Evolutionary conservation across 2,797 vertebrate genomes (phyloP).

Genomic region (Notoglanidium macrostoma): DNA sequence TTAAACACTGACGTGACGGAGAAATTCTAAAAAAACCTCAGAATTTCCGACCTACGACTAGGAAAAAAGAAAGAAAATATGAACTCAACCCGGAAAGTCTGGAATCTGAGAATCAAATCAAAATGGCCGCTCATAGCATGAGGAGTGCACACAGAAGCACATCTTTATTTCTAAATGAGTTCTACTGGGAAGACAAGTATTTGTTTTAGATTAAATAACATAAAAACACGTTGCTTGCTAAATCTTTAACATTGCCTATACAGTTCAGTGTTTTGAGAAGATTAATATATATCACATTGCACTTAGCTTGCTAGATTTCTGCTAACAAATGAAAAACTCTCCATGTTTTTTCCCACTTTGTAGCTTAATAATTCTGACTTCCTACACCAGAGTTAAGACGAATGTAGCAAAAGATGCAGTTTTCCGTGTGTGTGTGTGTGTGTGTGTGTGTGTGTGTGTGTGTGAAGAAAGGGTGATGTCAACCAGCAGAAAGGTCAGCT

Average conservation of each 20-base stretch:
- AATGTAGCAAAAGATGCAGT: not conserved
- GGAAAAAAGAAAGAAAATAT: not conserved
- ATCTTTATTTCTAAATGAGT: not conserved
- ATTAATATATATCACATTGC: not conserved
- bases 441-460: constrained; percentile 2
- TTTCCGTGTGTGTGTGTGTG: not conserved
- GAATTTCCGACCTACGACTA: not conserved
- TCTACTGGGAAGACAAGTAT: not conserved
- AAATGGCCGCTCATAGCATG: not conserved
- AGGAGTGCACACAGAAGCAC: not conserved
- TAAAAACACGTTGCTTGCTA: not conserved
- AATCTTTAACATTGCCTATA: not conserved
- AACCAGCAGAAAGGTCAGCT: not conserved
- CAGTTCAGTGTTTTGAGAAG: not conserved
- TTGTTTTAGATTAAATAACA: not conserved
- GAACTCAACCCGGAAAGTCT: not conserved
- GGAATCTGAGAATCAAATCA: not conserved
- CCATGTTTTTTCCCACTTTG: not conserved
- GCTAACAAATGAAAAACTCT: not conserved
- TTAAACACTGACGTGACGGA: not conserved
- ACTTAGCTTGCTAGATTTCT: not conserved
- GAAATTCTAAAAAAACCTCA: too few relatives aligned
- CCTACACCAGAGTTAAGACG: not conserved
- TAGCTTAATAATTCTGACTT: not conserved
- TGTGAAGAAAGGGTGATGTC: not conserved